Evolutionary conservation across 2,888 invertebrate genomes (phyloP), one percentile per base, ranked within the genome.

Genomic region (Creontiades dilutus): DNA sequence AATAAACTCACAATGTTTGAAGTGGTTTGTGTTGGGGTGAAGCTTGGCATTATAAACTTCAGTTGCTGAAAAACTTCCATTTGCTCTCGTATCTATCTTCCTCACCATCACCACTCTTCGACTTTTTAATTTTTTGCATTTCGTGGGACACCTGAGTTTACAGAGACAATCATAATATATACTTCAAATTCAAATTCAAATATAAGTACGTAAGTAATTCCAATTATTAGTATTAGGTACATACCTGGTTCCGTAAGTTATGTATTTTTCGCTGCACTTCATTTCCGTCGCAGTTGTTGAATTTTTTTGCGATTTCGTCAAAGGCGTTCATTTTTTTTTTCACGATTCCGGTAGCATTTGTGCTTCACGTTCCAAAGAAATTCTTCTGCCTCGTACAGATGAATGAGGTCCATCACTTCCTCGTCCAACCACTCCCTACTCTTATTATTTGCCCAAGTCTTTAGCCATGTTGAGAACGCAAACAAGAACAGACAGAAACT

Each of bases 91-190:
- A 75, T 75, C 75, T 75, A 75, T 75, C 16, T 19, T 75, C 75
- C 12, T 19, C 75, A 75, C 75, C 75, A 75, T 75, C 75, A 75
- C 75, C 75, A 75, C 75, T 75, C 75, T 75, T 75, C 75, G 19
- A 19, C 75, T 75, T 75, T 75, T 75, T 75, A 4, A 75, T 75
- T 75, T 75, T 75, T 75, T 75, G 12, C 75, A 75, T 75, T 75
- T 75, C 75, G 75, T 75, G 75, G 75, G 75, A 75, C 75, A 75
- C 75, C 19, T 75, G 75, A 75, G 52, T 75, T 75, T 1, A 75
- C 75, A 75, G 3, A 12, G 11, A 52, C 16, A 12, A 52, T 7
- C 1, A 14, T 14, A 52, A 11, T 2, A 5, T 12, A 2, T 52
- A 5, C 11, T 52, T 16, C 3, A 7, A 14, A 14, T 52, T 52